phyloP scores from a whole-genome alignment of 2,888 invertebrate species.

The Blera fallax region DNA sequence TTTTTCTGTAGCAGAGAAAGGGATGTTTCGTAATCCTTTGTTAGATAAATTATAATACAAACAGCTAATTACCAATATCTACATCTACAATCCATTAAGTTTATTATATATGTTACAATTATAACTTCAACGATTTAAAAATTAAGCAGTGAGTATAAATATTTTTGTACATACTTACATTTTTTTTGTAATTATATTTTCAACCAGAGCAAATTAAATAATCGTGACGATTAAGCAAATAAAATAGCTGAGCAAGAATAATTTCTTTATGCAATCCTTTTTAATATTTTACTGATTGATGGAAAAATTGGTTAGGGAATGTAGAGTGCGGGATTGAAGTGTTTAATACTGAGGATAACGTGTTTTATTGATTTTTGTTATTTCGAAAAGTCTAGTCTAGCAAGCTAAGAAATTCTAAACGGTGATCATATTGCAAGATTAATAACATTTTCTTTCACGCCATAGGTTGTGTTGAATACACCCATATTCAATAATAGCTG shows the following conservation, averaged over 20 bases:
- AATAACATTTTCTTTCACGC: too few relatives aligned
- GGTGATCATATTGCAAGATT: too few relatives aligned
- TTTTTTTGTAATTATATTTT: background rate
- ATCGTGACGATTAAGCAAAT: constrained; percentile 13
- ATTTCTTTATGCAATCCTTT: background rate
- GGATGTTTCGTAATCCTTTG: constrained; percentile 22
- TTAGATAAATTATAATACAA: constrained; percentile 11
- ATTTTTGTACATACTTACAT: constrained; percentile 35
- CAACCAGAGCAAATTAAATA: constrained; percentile 31
- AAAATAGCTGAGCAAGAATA: background rate
- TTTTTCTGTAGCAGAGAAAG: background rate
- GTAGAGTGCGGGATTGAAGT: background rate
- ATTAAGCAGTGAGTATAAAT: constrained; percentile 5
- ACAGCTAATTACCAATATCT: background rate
- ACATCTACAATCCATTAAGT: background rate
- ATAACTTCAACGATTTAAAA: background rate
- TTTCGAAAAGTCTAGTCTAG: background rate
- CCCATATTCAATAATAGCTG: too few relatives aligned
- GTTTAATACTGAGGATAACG: background rate
- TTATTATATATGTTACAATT: background rate
- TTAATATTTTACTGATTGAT: background rate
- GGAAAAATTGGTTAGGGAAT: background rate
- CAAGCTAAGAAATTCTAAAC: too few relatives aligned
- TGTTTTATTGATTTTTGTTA: constrained; percentile 20
- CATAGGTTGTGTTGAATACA: too few relatives aligned